Conservation (phyloP, 2,797 vertebrate species). For the Phylloscopus collybita region DNA sequence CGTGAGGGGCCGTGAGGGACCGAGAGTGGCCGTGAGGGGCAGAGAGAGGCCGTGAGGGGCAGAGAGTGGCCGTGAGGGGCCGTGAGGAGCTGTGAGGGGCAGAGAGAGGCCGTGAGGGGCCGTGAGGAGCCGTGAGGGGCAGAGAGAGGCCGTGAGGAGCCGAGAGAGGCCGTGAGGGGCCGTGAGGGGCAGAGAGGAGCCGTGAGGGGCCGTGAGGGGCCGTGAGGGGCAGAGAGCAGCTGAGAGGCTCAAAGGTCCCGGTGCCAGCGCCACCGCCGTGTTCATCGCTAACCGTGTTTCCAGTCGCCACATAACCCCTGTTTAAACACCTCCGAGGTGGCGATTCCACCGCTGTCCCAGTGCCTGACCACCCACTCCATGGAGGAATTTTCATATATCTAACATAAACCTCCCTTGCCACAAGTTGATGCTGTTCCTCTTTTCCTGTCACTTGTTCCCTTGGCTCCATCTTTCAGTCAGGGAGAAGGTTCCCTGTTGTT, state of each 20-base stretch:
- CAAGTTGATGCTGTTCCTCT: not conserved
- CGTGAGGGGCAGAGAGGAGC: not conserved
- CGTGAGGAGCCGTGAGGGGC: no score
- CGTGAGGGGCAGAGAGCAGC: accelerated
- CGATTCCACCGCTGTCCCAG: not conserved
- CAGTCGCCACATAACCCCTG: not conserved
- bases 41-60: not conserved
- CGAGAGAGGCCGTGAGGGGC: not conserved
- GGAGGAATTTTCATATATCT: not conserved
- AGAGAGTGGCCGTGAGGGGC: not conserved
- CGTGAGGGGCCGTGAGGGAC: no score
- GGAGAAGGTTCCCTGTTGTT: not conserved
- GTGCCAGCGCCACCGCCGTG: accelerated
- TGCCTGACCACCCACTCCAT: not conserved
- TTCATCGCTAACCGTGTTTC: accelerated
- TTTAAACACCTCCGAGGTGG: not conserved
- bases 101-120: no score
- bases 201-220: not conserved
- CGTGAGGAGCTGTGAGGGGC: no score
- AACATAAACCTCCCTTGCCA: not conserved
- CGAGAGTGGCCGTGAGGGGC: no score
- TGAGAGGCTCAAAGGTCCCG: accelerated
- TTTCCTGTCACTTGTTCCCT: not conserved
- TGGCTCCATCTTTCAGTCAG: not conserved
- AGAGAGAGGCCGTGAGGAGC: accelerated